Evolutionary conservation across 1,140 invertebrate species (phyloP).

Genomic region (Papilio aristodemus): DNA sequence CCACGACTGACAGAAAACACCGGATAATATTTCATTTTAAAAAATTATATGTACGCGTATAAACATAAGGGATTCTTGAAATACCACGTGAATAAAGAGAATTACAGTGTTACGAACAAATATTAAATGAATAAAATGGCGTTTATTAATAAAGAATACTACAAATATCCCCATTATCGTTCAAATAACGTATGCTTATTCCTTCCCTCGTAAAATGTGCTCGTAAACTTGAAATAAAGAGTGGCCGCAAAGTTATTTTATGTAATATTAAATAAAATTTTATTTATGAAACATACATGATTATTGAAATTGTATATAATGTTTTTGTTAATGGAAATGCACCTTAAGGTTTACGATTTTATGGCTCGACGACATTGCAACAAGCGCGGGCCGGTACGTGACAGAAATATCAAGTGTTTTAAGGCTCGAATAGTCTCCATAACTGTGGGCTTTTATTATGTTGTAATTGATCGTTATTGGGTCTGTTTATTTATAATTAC

Average conservation of each 20-base stretch:
- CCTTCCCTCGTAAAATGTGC: background rate
- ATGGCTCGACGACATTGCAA: conserved; percentile 29
- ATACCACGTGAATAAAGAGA: too few species aligned
- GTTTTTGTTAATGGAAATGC: conserved; percentile 29
- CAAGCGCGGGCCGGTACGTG: conserved; percentile 41
- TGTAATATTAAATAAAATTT: conserved; percentile 10
- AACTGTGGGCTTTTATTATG: conserved; percentile 39
- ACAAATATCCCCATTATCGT: conserved; percentile 11
- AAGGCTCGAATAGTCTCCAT: conserved; percentile 36
- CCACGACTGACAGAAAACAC: background rate
- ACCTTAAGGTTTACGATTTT: conserved; percentile 16
- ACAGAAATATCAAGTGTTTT: conserved; percentile 47
- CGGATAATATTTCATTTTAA: too few species aligned
- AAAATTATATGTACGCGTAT: too few species aligned
- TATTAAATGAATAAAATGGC: background rate
- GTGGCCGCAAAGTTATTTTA: conserved; percentile 8
- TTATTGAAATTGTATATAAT: conserved; percentile 11
- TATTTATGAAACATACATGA: conserved; percentile 4
- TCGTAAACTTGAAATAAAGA: conserved; percentile 7
- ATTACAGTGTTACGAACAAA: background rate
- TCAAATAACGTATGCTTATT: conserved; percentile 3
- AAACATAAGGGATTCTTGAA: too few species aligned
- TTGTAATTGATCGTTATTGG: conserved; percentile 45
- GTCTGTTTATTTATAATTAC: conserved; percentile 37
- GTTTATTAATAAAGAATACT: background rate